Evolutionary conservation across 2,797 vertebrate genomes (phyloP).

Genomic region (Urosaurus nigricauda): DNA sequence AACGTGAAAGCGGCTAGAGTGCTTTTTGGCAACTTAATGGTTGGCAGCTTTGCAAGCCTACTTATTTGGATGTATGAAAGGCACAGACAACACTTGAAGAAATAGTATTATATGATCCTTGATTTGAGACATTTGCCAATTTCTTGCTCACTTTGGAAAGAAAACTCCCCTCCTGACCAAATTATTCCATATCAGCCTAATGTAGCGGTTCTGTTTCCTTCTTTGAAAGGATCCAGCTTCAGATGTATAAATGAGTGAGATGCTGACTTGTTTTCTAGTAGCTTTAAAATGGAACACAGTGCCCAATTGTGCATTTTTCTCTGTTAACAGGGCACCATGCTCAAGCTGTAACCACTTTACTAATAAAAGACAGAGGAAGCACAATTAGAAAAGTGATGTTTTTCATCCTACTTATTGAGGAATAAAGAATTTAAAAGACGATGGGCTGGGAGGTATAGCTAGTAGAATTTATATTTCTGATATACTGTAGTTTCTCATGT

Average conservation of each 20-base stretch:
- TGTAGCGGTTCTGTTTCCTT: neutral
- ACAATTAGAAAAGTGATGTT: neutral
- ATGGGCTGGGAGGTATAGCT: neutral
- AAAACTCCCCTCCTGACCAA: neutral
- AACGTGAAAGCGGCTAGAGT: slow-evolving; percentile 12
- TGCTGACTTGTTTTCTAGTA: neutral
- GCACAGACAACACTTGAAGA: neutral
- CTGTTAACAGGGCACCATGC: neutral
- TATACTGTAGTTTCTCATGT: neutral
- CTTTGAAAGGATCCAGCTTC: slow-evolving; percentile 1
- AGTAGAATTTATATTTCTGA: neutral
- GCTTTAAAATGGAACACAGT: neutral
- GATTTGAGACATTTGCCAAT: neutral
- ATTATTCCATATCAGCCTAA: neutral
- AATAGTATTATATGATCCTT: slow-evolving; percentile 17
- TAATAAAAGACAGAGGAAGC: neutral
- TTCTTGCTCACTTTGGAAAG: neutral
- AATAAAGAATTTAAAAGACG: neutral
- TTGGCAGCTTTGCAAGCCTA: neutral
- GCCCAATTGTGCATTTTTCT: neutral
- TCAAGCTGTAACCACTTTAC: neutral
- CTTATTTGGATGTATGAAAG: neutral
- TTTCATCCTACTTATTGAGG: neutral
- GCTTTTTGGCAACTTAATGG: neutral
- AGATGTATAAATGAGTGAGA: neutral